A percentile compares a stretch with the other conserved stretches of the same genome.
Conservation (phyloP, 2,113 vertebrate genomes). For the Perccottus glenii region DNA sequence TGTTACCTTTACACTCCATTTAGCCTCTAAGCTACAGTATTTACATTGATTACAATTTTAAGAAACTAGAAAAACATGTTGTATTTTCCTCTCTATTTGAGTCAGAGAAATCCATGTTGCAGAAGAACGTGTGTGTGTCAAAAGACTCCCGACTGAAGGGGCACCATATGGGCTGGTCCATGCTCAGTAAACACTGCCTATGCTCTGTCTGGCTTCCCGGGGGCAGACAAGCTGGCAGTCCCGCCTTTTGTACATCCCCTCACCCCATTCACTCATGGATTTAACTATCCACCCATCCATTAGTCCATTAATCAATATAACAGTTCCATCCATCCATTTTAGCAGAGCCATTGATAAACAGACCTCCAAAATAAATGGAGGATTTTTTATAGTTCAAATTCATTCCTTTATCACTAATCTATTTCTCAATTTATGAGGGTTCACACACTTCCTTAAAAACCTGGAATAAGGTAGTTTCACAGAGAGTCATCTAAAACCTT, state of each 20-base stretch:
- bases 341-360: not conserved
- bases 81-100: too few species aligned
- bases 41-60: not conserved
- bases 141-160: slow-evolving; percentile 20
- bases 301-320: too few species aligned
- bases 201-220: slow-evolving; percentile 40
- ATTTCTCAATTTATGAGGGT: too few species aligned
- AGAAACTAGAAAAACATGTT: too few species aligned
- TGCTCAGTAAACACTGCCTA: slow-evolving; percentile 42
- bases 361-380: not conserved
- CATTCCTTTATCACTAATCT: too few species aligned
- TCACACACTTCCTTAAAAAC: too few species aligned
- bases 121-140: not conserved
- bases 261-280: slow-evolving; percentile 1
- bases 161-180: slow-evolving; percentile 54
- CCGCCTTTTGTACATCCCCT: slow-evolving; percentile 20
- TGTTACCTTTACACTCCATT: not conserved
- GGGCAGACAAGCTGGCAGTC: slow-evolving; percentile 34
- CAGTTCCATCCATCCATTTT: not conserved
- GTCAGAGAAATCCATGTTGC: not conserved
- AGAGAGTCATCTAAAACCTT: too few species aligned
- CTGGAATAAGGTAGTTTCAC: too few species aligned
- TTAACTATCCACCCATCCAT: slow-evolving; percentile 5
- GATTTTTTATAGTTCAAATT: too few species aligned
- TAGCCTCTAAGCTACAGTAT: not conserved